Percentiles rank a stretch among this genome's conserved stretches.
Conservation (phyloP, 2,113 vertebrate genomes). For the Agelaius tricolor region DNA sequence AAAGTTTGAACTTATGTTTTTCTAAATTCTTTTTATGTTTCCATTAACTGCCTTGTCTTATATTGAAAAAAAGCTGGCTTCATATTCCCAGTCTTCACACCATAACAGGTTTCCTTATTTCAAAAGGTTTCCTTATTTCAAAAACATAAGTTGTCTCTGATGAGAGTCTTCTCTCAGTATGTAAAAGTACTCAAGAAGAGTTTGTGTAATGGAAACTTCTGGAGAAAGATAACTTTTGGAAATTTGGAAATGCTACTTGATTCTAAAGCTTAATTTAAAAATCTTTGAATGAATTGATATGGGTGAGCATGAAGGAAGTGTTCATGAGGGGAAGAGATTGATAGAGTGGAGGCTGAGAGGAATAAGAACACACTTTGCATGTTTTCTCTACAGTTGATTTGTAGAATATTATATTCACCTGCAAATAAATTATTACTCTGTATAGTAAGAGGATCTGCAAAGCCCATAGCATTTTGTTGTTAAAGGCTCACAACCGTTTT, state of each 20-base stretch:
- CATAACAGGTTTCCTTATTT: background rate
- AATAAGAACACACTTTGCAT: background rate
- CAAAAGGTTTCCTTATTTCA: background rate
- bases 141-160: background rate
- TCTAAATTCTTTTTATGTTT: background rate
- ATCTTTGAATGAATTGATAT: background rate
- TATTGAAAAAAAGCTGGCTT: background rate
- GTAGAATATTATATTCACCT: background rate
- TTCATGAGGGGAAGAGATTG: background rate
- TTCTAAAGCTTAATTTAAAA: background rate
- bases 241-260: background rate
- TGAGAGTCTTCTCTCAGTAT: background rate
- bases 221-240: background rate
- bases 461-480: background rate
- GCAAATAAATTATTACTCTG: background rate
- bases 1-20: background rate
- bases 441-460: background rate
- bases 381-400: background rate
- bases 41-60: background rate
- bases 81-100: background rate
- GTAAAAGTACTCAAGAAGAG: background rate
- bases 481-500: background rate
- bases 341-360: background rate
- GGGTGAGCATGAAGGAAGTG: background rate
- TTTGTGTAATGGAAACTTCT: background rate